phyloP scores from a whole-genome alignment of 2,888 invertebrate genomes.

The Xylota segnis region DNA sequence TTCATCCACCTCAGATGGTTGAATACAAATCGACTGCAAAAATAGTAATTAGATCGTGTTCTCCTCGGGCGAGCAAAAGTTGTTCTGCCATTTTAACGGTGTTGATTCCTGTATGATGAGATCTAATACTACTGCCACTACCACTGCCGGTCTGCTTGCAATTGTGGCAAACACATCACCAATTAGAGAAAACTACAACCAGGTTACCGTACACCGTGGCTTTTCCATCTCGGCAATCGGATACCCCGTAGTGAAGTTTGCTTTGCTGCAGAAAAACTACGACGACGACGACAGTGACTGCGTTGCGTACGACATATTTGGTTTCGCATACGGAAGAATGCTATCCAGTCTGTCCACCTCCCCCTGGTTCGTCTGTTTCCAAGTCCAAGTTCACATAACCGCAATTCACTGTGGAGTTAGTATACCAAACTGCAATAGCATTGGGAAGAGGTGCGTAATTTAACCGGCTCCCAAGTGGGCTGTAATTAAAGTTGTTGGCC shows the following conservation, averaged over 20 bases:
- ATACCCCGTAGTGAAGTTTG: conserved; percentile 35
- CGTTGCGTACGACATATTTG: conserved; percentile 50
- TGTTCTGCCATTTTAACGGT: conserved; percentile 45
- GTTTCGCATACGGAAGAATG: conserved; percentile 64
- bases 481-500: conserved; percentile 51
- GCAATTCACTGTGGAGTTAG: conserved; percentile 42
- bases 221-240: conserved; percentile 30
- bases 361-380: conserved; percentile 34
- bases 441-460: conserved; percentile 54
- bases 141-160: conserved; percentile 13
- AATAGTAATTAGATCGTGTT: conserved; percentile 44
- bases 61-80: conserved; percentile 13
- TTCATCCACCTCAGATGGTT: conserved; percentile 9
- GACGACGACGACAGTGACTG: conserved; percentile 17
- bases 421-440: conserved; percentile 21
- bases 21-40: conserved; percentile 51
- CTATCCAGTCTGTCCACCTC: conserved; percentile 2
- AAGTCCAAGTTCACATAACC: conserved; percentile 75
- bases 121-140: neutral
- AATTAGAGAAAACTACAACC: conserved; percentile 55
- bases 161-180: conserved; percentile 45
- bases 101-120: conserved; percentile 19
- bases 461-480: conserved; percentile 44
- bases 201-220: neutral
- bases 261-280: conserved; percentile 41